Conservation (phyloP, 30 jellyfish, hydroid and myxozoan genomes). For the Aurelia sp. region DNA sequence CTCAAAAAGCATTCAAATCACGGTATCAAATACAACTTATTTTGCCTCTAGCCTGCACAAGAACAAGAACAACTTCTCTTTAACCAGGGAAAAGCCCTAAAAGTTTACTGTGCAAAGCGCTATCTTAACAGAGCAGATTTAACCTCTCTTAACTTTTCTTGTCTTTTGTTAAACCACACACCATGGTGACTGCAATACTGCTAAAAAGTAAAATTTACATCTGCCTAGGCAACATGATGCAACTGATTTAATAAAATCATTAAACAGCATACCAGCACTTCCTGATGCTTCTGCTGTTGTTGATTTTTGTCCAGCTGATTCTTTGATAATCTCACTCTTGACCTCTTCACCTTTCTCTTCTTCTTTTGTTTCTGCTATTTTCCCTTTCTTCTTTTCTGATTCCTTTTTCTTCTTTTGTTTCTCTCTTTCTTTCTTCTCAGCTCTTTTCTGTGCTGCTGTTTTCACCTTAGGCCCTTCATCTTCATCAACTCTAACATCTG, state of each 20-base stretch:
- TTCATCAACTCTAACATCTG: slow-evolving; percentile 22
- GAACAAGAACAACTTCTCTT: too few species aligned
- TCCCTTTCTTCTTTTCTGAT: slow-evolving; percentile 75
- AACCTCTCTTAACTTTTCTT: too few species aligned
- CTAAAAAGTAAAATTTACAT: too few species aligned
- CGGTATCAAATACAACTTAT: too few species aligned
- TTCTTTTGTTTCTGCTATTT: slow-evolving; percentile 45
- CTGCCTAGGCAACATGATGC: too few species aligned
- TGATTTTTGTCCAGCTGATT: background rate
- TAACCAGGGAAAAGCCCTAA: too few species aligned
- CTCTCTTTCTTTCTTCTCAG: slow-evolving; percentile 94
- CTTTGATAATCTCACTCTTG: slow-evolving; percentile 10
- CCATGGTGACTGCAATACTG: too few species aligned
- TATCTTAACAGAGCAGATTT: too few species aligned
- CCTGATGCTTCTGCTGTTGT: background rate
- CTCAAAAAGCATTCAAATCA: too few species aligned
- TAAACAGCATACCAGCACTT: background rate
- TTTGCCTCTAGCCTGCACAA: too few species aligned
- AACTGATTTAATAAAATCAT: slow-evolving; percentile 7
- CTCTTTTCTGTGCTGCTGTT: slow-evolving; percentile 95
- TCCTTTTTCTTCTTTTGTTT: slow-evolving; percentile 74
- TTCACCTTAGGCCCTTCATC: slow-evolving; percentile 73
- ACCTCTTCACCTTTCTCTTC: slow-evolving; percentile 39
- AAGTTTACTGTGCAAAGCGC: too few species aligned
- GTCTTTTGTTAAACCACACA: too few species aligned